Conservation (phyloP, 2,113 vertebrate species). For the Otolemur garnettii region DNA sequence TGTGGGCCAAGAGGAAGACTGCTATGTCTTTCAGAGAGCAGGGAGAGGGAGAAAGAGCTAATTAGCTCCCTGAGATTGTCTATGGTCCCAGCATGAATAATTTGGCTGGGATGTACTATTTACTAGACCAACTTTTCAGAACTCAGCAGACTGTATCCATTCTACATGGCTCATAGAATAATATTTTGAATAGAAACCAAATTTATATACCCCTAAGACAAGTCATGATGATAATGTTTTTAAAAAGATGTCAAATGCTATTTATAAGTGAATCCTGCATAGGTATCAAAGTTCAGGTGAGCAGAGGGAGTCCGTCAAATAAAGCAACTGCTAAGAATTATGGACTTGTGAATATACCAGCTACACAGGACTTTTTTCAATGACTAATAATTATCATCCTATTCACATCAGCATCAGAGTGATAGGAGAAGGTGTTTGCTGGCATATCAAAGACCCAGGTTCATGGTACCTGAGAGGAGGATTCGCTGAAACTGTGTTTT, state of each 20-base stretch:
- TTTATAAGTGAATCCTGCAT: neutral
- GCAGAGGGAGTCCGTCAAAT: neutral
- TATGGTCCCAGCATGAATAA: neutral
- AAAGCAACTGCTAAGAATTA: neutral
- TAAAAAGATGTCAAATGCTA: neutral
- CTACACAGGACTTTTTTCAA: neutral
- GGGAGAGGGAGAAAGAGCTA: neutral
- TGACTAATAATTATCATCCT: neutral
- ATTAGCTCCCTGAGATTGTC: neutral
- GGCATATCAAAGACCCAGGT: neutral
- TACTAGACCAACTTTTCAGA: neutral
- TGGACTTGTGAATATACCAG: neutral
- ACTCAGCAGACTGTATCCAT: neutral
- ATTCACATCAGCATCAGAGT: neutral
- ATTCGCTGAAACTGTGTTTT: neutral
- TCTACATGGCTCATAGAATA: neutral
- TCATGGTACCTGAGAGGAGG: fast-evolving
- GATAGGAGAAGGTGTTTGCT: neutral
- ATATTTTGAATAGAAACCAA: conserved; percentile 21
- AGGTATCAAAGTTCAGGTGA: neutral
- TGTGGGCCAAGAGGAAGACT: neutral
- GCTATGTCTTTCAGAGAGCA: neutral
- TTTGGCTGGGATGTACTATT: neutral
- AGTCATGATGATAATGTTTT: neutral
- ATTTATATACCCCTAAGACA: neutral